Evolutionary conservation across 2,113 vertebrate species (phyloP), one percentile per base, ranked within the genome.

Genomic region (Alces alces): DNA sequence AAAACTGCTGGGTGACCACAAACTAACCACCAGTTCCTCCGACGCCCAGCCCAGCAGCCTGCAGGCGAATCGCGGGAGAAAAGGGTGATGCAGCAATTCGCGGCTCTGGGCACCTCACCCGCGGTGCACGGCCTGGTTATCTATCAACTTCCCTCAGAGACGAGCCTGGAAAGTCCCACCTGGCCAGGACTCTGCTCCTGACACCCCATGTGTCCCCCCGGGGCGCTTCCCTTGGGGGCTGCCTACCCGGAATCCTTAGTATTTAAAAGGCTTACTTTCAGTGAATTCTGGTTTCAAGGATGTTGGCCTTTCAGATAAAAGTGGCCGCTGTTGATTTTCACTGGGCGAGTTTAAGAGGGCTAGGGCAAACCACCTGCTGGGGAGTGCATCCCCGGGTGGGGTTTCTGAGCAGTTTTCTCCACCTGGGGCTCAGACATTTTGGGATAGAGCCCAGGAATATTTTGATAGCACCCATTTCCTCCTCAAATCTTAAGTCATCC

Each of bases 1-100:
- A 92, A 98, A 98, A 97, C 97, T 97, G 89, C 86, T 97, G 97
- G 78, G 96, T 98, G 97, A 98, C 98, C 97, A 98, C 97, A 98
- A 97, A 60, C 78, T 95, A 98, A 98, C 97, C 96, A 98, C 96
- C 57, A n/a, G 93, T 78, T 98, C 90, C 95, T 96, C 87, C 64
- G 55, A 86, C 91, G 96, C 97, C 70, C 57, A 70, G 95, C 96
- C 70, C 93, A 73, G 23, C 2, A 50, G 80, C 8, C 2, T 4
- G 45, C 57, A 93, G 61, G 52, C 10, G 3, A 30, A 21, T 76
- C 15, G 19, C 21, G 19, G 52, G 64, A 57, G 94, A 55, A 76
- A 94, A 95, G 55, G 64, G 97, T 98, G 98, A 98, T 23, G 43
- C 93, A 88, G 95, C 91, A 85, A 23, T 98, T 98, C 97, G 57